Conservation (phyloP, 2,888 invertebrate species). For the Campoplex capitator region DNA sequence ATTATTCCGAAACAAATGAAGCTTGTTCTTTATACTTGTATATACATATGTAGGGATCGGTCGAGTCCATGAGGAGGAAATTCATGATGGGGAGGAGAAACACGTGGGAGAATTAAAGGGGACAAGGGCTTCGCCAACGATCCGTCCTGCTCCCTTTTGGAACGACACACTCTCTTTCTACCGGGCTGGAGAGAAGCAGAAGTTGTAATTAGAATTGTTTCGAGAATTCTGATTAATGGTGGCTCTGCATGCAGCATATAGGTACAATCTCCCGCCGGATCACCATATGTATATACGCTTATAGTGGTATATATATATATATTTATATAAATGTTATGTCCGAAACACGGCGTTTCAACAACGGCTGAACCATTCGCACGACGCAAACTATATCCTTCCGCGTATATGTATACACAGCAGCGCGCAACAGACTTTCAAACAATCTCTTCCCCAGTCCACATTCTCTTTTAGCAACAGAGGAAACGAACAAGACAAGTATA, state of each 20-base stretch:
- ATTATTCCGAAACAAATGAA: constrained; percentile 31
- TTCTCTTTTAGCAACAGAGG: not conserved
- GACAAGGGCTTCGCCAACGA: not conserved
- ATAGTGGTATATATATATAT: too few relatives aligned
- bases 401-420: not conserved
- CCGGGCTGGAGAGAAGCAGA: constrained; percentile 43
- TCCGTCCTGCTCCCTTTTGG: constrained; percentile 13
- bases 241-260: constrained; percentile 19
- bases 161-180: constrained; percentile 30
- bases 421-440: constrained; percentile 3
- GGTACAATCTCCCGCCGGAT: constrained; percentile 31
- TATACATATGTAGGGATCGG: constrained; percentile 1
- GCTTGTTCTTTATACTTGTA: not conserved
- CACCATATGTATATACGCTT: constrained; percentile 35
- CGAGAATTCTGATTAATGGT: constrained; percentile 69
- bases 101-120: not conserved
- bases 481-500: constrained; percentile 6
- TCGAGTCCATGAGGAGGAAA: not conserved
- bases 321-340: constrained; percentile 4
- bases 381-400: constrained; percentile 29
- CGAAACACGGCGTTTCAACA: constrained; percentile 28
- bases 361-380: constrained; percentile 3
- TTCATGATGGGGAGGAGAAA: constrained; percentile 1
- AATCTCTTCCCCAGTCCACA: not conserved
- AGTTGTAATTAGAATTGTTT: constrained; percentile 71